Conservation (phyloP, 2,113 vertebrate species). For the Paralichthys olivaceus region DNA sequence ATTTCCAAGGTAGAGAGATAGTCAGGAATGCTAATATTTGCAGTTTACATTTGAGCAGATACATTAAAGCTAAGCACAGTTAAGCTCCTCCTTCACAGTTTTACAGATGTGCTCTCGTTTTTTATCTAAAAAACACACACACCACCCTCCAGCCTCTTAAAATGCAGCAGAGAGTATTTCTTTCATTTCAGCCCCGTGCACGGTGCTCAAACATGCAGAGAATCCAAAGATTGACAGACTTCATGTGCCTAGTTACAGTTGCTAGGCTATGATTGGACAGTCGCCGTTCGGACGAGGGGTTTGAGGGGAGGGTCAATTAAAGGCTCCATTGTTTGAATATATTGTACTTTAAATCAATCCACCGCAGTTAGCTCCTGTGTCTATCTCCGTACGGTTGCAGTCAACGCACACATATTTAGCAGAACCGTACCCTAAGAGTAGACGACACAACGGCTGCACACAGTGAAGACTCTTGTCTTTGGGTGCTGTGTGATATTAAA, state of each 20-base stretch:
- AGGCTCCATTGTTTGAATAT: slow-evolving; percentile 31
- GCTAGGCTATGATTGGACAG: slow-evolving; percentile 14
- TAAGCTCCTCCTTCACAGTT: too few relatives aligned
- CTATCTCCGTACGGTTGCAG: too few relatives aligned
- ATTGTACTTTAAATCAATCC: slow-evolving; percentile 33
- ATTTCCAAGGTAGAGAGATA: too few relatives aligned
- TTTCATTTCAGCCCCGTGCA: neutral
- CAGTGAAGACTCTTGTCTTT: slow-evolving; percentile 42
- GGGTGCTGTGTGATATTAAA: slow-evolving; percentile 60
- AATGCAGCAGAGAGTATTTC: neutral
- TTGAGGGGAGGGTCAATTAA: slow-evolving; percentile 12
- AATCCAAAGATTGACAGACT: slow-evolving; percentile 1
- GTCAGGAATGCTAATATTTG: too few relatives aligned
- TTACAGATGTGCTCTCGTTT: neutral
- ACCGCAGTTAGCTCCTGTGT: slow-evolving; percentile 14
- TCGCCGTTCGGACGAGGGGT: neutral
- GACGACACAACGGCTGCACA: slow-evolving; percentile 40
- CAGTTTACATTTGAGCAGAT: too few relatives aligned
- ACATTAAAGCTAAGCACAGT: too few relatives aligned
- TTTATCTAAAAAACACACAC: neutral
- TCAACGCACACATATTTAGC: slow-evolving; percentile 35
- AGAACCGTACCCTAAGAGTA: slow-evolving; percentile 46
- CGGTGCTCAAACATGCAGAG: neutral
- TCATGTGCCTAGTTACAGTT: neutral
- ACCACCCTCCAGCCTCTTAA: too few relatives aligned